A percentile compares a stretch with the other conserved stretches of the same genome.
These are phyloP conservation scores for Dreissena polymorpha DNA, from an alignment of 1,140 invertebrate genomes.

Conservation along the genomic window DNA sequence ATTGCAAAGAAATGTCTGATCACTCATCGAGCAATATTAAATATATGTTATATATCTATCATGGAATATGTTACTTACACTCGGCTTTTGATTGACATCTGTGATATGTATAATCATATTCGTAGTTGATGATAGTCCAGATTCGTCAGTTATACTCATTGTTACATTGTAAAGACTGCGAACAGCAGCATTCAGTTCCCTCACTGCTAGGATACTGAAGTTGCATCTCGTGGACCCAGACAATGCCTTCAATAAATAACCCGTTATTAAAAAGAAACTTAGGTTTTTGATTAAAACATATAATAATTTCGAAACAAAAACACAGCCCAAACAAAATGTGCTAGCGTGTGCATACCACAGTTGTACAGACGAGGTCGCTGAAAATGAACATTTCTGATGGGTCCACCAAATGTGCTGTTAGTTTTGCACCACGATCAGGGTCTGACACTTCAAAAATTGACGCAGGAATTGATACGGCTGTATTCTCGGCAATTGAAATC, in stretches of 20 bases:
- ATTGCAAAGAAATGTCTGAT: no score
- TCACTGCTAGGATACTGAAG: no score
- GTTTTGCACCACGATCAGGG: slow-evolving; percentile 55
- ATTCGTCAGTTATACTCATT: slow-evolving; percentile 48
- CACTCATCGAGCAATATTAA: no score
- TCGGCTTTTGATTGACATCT: slow-evolving; percentile 62
- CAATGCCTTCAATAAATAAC: neutral
- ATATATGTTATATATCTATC: no score
- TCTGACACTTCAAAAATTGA: slow-evolving; percentile 52
- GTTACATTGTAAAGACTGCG: slow-evolving; percentile 2
- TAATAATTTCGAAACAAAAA: neutral
- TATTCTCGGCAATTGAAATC: slow-evolving; percentile 55
- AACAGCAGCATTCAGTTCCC: no score
- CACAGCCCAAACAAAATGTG: neutral
- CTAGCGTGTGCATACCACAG: slow-evolving; percentile 13
- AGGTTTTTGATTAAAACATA: no score
- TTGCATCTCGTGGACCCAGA: slow-evolving; percentile 36
- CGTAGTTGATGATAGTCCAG: slow-evolving; percentile 40
- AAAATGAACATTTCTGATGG: slow-evolving; percentile 8
- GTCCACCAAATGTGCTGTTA: slow-evolving; percentile 46
- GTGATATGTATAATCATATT: slow-evolving; percentile 46
- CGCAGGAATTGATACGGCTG: slow-evolving; percentile 22
- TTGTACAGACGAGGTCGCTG: slow-evolving; percentile 15
- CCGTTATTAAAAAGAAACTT: no score
- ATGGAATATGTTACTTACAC: neutral